Base-by-base conservation (phyloP, 2,113 vertebrate species). In the Syngnathus typhle region DNA sequence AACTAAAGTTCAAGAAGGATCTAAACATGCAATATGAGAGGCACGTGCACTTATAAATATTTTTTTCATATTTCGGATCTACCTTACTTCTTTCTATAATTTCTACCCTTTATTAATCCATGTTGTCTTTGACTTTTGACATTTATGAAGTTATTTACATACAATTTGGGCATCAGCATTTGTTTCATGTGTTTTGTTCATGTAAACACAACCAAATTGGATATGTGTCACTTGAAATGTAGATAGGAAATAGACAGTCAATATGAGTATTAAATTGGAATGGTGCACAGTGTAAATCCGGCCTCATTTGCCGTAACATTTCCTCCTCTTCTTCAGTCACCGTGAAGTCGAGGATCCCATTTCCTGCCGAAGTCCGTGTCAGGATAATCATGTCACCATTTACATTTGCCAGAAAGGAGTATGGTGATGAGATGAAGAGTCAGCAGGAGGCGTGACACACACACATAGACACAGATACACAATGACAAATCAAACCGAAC, bases 311-410 rank as follows among this genome's bases (percentile, higher is more conserved):
- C 81, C 84, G 83, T 84, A 87, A 79, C 82, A 83, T 81, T 84
- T 85, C 68, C 77, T 68, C 82, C 79, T 78, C 79, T 87, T 80
- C 87, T 89, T 86, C 85, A 79, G 86, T 89, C 87, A 87, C 80
- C 72, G 81, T 69, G 73, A 82, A 86, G 82, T 81, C 70, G 85
- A 68, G 74, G 79, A 86, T 85, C 81, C 77, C 68, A 83, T 88
- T 87, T 88, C 80, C 76, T 87, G 80, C 87, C 72, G 70, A 74
- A 77, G 82, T 79, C 82, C 72, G 79, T 89, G 84, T 87, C 81
- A 85, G 83, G 84, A 87, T 90, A 88, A 90, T 89, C 87, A 89
- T 89, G 87, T 88, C 84, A 67, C 84, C 81, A 88, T 88, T 89
- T 89, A 87, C 84, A 89, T 90, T 88, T 87, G 79, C 86, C 76